phyloP scores from a whole-genome alignment of 1,140 invertebrate species.

The Brachionus koreanus region DNA sequence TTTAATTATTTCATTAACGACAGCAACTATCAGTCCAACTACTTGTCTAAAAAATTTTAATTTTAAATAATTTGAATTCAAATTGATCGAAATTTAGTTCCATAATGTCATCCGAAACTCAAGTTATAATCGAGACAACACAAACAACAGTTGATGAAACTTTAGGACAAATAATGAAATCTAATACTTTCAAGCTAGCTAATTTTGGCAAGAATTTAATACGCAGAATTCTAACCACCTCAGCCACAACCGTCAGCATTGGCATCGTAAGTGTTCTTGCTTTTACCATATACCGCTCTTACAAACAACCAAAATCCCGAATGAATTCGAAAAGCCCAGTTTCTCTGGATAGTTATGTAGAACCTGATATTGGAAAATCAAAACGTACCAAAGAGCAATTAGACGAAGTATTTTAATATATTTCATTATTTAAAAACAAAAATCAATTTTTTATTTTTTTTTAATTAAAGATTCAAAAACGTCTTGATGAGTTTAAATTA shows the following conservation, averaged over 20 bases:
- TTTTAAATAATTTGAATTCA: too few relatives aligned
- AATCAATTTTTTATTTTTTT: too few relatives aligned
- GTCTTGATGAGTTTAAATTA: slow-evolving; percentile 78
- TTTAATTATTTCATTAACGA: neutral
- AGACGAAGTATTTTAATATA: neutral
- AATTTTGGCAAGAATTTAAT: slow-evolving; percentile 12
- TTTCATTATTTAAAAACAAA: too few relatives aligned
- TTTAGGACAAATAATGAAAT: neutral
- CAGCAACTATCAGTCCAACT: neutral
- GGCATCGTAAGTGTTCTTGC: neutral
- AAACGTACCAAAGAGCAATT: slow-evolving; percentile 23
- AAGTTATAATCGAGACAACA: neutral
- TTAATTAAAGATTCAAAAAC: slow-evolving; percentile 86
- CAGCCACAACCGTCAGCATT: neutral
- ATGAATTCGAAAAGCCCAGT: neutral
- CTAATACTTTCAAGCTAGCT: neutral
- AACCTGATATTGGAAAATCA: slow-evolving; percentile 6
- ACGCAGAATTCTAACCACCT: neutral
- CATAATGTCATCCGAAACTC: neutral
- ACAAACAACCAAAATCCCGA: neutral
- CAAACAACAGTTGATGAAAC: neutral
- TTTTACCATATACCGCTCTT: neutral
- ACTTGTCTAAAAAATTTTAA: neutral
- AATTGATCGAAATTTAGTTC: neutral
- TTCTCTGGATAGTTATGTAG: neutral